phyloP scores from a whole-genome alignment of 2,113 vertebrate genomes.

The Tetrax tetrax region DNA sequence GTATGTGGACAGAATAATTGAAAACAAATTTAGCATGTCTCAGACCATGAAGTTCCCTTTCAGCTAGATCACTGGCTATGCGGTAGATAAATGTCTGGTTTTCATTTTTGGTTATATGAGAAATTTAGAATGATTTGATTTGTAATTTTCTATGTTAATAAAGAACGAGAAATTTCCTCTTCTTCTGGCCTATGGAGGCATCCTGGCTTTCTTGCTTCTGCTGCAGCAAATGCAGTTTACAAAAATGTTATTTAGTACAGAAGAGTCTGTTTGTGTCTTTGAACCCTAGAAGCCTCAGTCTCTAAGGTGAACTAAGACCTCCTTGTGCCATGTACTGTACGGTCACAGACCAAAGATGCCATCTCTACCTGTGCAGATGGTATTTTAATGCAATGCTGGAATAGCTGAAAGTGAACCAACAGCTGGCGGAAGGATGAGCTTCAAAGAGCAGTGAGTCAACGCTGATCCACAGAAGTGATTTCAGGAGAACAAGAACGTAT shows the following conservation, averaged over 20 bases:
- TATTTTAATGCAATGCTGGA: background rate
- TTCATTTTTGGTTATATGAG: slow-evolving; percentile 77
- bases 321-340: background rate
- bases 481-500: background rate
- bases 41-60: slow-evolving; percentile 62
- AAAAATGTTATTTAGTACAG: background rate
- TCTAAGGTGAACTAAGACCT: background rate
- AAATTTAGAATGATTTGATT: slow-evolving; percentile 72
- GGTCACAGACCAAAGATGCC: background rate
- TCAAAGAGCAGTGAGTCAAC: background rate
- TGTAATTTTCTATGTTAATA: slow-evolving; percentile 71
- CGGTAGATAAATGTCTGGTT: slow-evolving; percentile 74
- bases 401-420: background rate
- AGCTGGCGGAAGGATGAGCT: background rate
- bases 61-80: slow-evolving; percentile 49
- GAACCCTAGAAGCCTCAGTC: background rate
- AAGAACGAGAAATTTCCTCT: slow-evolving; percentile 26
- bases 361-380: background rate
- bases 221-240: slow-evolving; percentile 15
- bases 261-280: background rate
- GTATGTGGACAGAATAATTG: slow-evolving; percentile 73
- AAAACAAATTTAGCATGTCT: slow-evolving; percentile 76
- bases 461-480: background rate
- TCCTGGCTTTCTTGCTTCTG: slow-evolving; percentile 21
- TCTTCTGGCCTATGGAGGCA: background rate